Evolutionary conservation across 2,113 vertebrate species (phyloP), one percentile per base, ranked within the genome.

Genomic region (Barnardius zonarius): DNA sequence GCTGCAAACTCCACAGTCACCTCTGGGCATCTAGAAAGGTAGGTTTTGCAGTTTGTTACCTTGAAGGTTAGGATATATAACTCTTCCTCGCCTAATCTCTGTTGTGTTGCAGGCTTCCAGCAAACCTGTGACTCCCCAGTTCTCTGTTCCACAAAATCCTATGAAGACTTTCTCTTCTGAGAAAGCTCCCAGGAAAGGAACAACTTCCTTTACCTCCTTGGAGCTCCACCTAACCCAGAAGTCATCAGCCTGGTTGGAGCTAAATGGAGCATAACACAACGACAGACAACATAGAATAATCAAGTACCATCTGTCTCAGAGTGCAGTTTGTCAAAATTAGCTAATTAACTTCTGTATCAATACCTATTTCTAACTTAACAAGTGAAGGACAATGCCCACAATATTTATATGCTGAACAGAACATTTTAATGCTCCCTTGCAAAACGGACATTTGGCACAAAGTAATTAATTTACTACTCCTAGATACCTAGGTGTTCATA

Each of bases 191-290:
- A 22, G n/a, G 48, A 49, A 76, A 30, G 14, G 79, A 59, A 22
- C 15, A 70, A 35, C 8, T n/a, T 80, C 17, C 6, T 37, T 74
- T 74, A 3, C 8, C 7, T 30, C 19, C 33, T n/a, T 37, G 17
- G 23, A 37, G 15, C 8, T 67, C 28, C 14, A 39, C 4, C 27
- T 39, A 37, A 69, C 15, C n/a, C n/a, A n/a, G 9, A 69, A 12
- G 2, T 33, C 27, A 78, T 37, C 9, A 24, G 22, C 16, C 17
- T 77, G 9, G 7, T 4, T 74, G 13, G 6, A 75, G 7, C 2
- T 61, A 48, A 61, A 61, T 67, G 43, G 17, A 72, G 16, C 6
- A 57, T 25, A 41, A 48, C 0, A 0, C 4, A 15, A 18, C 27
- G 25, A 61, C 15, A 13, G 3, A 7, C 1, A 43, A 8, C 13